These are phyloP conservation scores for Coleophora flavipennella DNA, from an alignment of 2,888 invertebrate genomes.

Conservation along the genomic window DNA sequence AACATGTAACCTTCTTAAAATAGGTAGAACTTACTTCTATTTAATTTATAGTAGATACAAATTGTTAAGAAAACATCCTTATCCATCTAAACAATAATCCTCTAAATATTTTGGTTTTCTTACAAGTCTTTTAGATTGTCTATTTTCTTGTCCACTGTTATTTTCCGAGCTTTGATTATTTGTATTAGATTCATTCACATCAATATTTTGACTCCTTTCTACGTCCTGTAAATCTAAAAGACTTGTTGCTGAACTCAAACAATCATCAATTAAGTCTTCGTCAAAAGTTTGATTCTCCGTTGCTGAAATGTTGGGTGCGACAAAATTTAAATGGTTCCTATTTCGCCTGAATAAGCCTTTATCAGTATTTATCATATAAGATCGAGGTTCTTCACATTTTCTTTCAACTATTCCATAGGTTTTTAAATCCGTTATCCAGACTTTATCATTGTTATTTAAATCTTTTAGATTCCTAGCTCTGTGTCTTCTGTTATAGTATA, in stretches of 20 bases:
- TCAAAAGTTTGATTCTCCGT: background rate
- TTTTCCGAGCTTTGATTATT: background rate
- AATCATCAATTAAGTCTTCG: background rate
- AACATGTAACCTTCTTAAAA: background rate
- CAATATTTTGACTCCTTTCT: background rate
- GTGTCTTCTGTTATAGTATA: background rate
- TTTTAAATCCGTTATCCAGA: background rate
- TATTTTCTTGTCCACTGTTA: background rate
- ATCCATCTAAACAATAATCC: no score
- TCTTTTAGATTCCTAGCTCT: background rate
- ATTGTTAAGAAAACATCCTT: no score
- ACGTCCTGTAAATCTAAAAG: background rate
- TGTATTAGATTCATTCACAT: background rate
- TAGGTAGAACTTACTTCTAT: background rate
- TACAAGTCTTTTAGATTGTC: background rate
- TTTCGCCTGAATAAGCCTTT: no score
- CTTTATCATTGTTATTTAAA: background rate
- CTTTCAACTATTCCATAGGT: background rate
- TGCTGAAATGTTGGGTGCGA: no score
- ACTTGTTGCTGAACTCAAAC: background rate
- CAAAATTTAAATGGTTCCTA: no score
- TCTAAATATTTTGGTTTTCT: slow-evolving; percentile 7
- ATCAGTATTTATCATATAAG: background rate
- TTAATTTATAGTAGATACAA: background rate
- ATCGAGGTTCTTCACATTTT: background rate